Evolutionary conservation across 2,888 invertebrate species (phyloP).

Genomic region (Ditula angustiorana): DNA sequence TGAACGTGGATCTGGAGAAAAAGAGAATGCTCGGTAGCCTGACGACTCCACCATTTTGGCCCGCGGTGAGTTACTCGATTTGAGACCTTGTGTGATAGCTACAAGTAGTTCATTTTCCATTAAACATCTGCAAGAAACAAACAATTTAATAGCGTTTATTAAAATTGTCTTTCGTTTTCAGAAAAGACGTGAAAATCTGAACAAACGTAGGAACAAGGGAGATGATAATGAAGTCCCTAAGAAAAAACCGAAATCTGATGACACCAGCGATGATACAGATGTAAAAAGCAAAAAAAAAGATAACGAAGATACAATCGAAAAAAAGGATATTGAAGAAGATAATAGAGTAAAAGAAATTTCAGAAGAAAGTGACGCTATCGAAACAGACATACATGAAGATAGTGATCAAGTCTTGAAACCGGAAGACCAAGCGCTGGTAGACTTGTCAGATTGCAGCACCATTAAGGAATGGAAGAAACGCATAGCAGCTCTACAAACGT

Average conservation of each 20-base stretch:
- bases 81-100: no score
- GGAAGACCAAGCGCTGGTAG: slow-evolving; percentile 63
- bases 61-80: slow-evolving; percentile 57
- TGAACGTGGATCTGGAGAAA: slow-evolving; percentile 61
- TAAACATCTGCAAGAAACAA: background rate
- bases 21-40: slow-evolving; percentile 78
- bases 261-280: slow-evolving; percentile 32
- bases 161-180: slow-evolving; percentile 43
- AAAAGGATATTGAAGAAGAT: slow-evolving; percentile 31
- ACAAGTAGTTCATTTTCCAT: background rate
- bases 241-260: slow-evolving; percentile 41
- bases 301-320: slow-evolving; percentile 41
- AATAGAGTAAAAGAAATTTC: slow-evolving; percentile 42
- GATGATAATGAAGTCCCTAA: slow-evolving; percentile 40
- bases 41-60: slow-evolving; percentile 60
- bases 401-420: slow-evolving; percentile 59
- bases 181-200: slow-evolving; percentile 44
- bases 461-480: slow-evolving; percentile 64
- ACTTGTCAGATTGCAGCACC: slow-evolving; percentile 65
- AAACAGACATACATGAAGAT: slow-evolving; percentile 67
- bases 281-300: slow-evolving; percentile 36
- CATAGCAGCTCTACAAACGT: slow-evolving; percentile 58
- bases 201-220: slow-evolving; percentile 51
- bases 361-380: slow-evolving; percentile 72
- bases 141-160: background rate